A percentile compares a stretch with the other conserved stretches of the same genome.
Conservation (phyloP, 30 jellyfish, hydroid and myxozoan species). For the Mastigias papua region DNA sequence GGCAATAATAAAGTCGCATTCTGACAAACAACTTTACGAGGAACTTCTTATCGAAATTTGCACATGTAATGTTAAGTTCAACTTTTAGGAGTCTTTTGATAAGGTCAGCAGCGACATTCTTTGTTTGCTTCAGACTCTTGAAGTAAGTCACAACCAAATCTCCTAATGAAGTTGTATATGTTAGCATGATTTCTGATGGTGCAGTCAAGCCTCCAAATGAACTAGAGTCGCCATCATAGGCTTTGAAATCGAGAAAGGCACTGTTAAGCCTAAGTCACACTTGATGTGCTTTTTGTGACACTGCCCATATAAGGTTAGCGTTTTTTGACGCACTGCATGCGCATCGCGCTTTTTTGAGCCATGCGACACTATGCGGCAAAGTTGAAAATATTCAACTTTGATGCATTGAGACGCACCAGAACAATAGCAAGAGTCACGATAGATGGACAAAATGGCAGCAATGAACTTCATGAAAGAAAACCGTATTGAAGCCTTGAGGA, state of each 20-base stretch:
- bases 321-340: no score
- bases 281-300: no score
- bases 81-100: neutral
- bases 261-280: no score
- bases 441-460: no score
- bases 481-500: no score
- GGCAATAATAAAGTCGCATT: conserved; percentile 12
- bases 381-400: no score
- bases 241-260: conserved; percentile 33
- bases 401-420: no score
- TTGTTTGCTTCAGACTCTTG: conserved; percentile 17
- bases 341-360: no score
- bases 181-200: conserved; percentile 19
- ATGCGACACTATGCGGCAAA: no score
- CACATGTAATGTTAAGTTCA: neutral
- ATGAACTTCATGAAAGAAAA: no score
- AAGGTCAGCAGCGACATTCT: neutral
- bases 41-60: conserved; percentile 3
- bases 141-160: conserved; percentile 13
- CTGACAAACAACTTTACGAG: conserved; percentile 36
- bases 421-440: no score
- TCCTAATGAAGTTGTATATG: conserved; percentile 11
- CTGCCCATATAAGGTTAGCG: no score
- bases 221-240: conserved; percentile 42
- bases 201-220: conserved; percentile 28